Evolutionary conservation across 2,888 invertebrate genomes (phyloP), one percentile per base, ranked within the genome.

Genomic region (Polymixis lichenea): DNA sequence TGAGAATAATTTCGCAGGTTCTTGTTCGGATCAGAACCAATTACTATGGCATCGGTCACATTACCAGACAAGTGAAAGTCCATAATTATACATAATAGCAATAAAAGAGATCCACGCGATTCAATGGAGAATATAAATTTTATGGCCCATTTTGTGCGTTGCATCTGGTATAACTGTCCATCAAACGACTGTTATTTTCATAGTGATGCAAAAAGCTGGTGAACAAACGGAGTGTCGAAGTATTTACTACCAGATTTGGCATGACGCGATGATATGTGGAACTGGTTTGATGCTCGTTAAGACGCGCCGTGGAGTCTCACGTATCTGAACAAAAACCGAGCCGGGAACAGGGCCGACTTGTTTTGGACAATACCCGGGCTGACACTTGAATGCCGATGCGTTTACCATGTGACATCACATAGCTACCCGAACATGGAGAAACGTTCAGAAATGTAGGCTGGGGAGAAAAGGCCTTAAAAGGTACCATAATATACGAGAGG

Each of bases 251-350:
- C 92, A 94, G 92, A 91, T 95, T 95, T 93, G 94, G 95, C 91
- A 92, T 95, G 94, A 94, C 91, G 91, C 90, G 92, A 90, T 92
- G 92, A 94, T 92, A 94, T 91, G 92, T 93, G 89, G 93, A 95
- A 95, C 96, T 92, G 94, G 96, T 95, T 95, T 93, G 91, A 92
- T 92, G 93, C 92, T 95, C 92, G 95, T 95, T 95, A 95, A 91
- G 93, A 92, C 93, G 94, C 95, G 95, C 94, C 95, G 91, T 90
- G 89, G 92, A 93, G 95, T 95, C 96, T 95, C 95, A 94, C 93
- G 94, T 94, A 92, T 91, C 89, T 88, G 92, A 91, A 95, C 93
- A 96, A 96, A 95, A 95, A 95, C 91, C 91, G 82, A 89, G 89
- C 85, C 88, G 91, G 92, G 92, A 92, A 91, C 91, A 91, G 89